phyloP scores from a whole-genome alignment of 2,797 vertebrate genomes.

The Pseudomugil tenellus region DNA sequence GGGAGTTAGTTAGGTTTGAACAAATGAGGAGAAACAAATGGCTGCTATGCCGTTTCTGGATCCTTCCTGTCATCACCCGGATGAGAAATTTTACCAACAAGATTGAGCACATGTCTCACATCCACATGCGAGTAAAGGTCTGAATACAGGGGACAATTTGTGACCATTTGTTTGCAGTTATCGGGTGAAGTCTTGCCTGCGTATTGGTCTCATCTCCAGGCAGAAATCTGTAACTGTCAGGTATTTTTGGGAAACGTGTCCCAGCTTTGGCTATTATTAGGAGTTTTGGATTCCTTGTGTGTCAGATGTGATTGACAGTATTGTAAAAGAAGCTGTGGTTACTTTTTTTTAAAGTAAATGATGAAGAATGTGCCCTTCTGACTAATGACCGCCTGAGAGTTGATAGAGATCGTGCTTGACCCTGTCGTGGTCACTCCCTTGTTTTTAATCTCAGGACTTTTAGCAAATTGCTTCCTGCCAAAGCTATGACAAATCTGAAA shows the following conservation, averaged over 20 bases:
- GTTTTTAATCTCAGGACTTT: slow-evolving; percentile 68
- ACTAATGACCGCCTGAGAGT: slow-evolving; percentile 21
- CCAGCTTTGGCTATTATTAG: slow-evolving; percentile 35
- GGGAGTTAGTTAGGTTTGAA: slow-evolving; percentile 5
- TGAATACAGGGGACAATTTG: slow-evolving; percentile 9
- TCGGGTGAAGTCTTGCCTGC: slow-evolving; percentile 55
- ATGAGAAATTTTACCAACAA: slow-evolving; percentile 58
- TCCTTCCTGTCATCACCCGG: slow-evolving; percentile 41
- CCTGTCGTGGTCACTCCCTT: slow-evolving; percentile 61
- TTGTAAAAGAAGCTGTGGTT: slow-evolving; percentile 12
- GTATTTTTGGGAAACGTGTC: slow-evolving; percentile 41
- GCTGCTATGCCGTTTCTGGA: slow-evolving; percentile 35
- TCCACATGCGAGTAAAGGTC: slow-evolving; percentile 47
- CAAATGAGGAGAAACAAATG: slow-evolving; percentile 14
- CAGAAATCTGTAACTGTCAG: slow-evolving; percentile 52
- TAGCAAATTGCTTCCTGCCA: slow-evolving; percentile 74
- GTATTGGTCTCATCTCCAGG: slow-evolving; percentile 49
- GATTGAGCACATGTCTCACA: slow-evolving; percentile 56
- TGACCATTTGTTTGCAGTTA: slow-evolving; percentile 71
- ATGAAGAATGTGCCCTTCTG: slow-evolving; percentile 18
- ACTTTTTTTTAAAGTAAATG: slow-evolving; percentile 40
- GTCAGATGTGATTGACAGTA: slow-evolving; percentile 18
- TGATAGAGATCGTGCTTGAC: slow-evolving; percentile 63
- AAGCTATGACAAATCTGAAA: slow-evolving; percentile 59
- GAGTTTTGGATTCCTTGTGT: slow-evolving; percentile 32